These are phyloP conservation scores for Dasysyrphus tricinctus DNA, from an alignment of 2,888 invertebrate species.

Conservation along the genomic window DNA sequence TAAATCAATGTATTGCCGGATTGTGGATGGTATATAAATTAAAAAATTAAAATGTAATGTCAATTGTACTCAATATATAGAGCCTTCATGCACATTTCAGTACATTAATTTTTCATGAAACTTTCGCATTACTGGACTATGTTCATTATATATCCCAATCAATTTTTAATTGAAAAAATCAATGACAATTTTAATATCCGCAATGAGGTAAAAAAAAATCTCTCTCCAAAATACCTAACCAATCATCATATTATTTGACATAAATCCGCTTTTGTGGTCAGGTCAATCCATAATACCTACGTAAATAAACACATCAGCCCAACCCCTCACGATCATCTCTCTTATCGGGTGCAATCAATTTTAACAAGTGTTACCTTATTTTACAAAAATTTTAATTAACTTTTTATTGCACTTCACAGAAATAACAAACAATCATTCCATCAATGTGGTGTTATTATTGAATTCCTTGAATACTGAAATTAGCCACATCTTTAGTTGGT, in stretches of 20 bases:
- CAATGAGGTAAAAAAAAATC: conserved; percentile 1
- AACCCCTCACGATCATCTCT: conserved; percentile 30
- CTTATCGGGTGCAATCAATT: conserved; percentile 48
- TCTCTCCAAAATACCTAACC: neutral
- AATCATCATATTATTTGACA: conserved; percentile 10
- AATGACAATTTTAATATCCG: neutral
- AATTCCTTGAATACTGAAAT: conserved; percentile 58
- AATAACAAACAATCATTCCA: conserved; percentile 3
- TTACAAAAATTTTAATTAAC: conserved; percentile 53
- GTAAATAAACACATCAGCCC: neutral
- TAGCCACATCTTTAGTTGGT: conserved; percentile 21
- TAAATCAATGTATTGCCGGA: too few species aligned
- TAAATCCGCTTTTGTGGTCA: conserved; percentile 68
- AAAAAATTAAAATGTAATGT: too few species aligned
- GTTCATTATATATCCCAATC: too few species aligned
- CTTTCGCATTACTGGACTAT: too few species aligned
- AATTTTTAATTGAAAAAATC: too few species aligned
- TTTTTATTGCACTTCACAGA: conserved; percentile 40
- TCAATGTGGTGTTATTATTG: conserved; percentile 41
- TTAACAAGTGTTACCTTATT: conserved; percentile 40
- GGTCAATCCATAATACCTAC: too few species aligned
- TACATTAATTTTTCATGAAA: too few species aligned
- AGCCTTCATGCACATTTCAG: too few species aligned
- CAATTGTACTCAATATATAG: too few species aligned
- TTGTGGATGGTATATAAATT: too few species aligned